Conservation (phyloP, 1,140 invertebrate species). For the Diabrotica undecimpunctata region DNA sequence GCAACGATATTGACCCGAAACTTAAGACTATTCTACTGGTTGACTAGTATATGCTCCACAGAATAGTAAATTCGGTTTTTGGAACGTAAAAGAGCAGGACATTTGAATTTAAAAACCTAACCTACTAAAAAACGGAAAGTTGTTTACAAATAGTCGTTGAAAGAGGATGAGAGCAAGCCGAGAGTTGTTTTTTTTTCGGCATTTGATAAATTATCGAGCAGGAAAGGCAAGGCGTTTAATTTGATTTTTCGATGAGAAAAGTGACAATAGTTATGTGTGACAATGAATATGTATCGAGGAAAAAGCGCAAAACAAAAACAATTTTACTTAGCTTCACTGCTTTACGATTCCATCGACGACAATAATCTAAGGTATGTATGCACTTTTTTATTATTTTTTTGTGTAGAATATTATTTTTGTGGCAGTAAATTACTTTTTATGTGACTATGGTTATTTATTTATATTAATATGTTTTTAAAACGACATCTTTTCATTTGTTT, state of each 20-base stretch:
- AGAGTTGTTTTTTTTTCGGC: not conserved
- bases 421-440: not conserved
- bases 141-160: not conserved
- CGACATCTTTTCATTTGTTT: no score
- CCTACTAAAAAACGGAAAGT: conserved; percentile 5
- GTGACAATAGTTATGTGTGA: conserved; percentile 26
- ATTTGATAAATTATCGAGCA: not conserved
- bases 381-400: not conserved
- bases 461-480: not conserved
- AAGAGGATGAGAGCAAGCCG: no score
- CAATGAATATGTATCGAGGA: conserved; percentile 33
- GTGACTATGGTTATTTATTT: not conserved
- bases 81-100: not conserved
- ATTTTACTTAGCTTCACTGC: conserved; percentile 40
- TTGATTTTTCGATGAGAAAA: conserved; percentile 8
- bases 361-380: conserved; percentile 39
- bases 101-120: not conserved
- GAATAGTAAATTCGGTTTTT: not conserved
- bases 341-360: conserved; percentile 45
- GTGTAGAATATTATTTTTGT: not conserved
- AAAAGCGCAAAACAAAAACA: conserved; percentile 35
- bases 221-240: no score
- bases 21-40: no score
- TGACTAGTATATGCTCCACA: no score
- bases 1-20: no score